Conservation (phyloP, 2,888 invertebrate genomes). For the Troides oblongomaculatus region DNA sequence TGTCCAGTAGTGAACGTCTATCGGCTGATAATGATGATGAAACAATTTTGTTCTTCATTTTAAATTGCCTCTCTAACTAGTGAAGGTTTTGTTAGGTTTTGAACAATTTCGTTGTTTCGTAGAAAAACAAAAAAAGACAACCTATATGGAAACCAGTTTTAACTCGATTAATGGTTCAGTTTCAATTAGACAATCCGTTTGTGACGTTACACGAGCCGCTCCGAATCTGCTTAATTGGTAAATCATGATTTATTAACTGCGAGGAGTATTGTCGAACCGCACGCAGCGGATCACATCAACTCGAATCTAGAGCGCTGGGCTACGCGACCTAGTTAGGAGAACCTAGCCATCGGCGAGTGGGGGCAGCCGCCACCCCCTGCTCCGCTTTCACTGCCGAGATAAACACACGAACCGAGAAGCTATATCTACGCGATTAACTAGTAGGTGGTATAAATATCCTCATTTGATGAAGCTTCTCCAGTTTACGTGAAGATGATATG, state of each 20-base stretch:
- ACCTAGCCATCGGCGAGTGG: not conserved
- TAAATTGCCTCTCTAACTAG: too few species aligned
- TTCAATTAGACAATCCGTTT: too few species aligned
- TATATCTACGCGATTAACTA: constrained; percentile 6
- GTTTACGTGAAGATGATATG: not conserved
- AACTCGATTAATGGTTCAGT: too few species aligned
- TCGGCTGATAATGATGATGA: too few species aligned
- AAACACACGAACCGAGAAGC: constrained; percentile 11
- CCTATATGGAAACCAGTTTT: too few species aligned
- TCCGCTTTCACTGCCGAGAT: constrained; percentile 8
- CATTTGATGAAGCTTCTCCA: too few species aligned
- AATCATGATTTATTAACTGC: constrained; percentile 45
- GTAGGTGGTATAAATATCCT: not conserved
- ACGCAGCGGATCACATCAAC: constrained; percentile 28
- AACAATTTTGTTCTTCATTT: too few species aligned
- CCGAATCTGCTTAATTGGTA: constrained; percentile 42
- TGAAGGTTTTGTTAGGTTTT: too few species aligned
- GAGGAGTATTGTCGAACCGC: constrained; percentile 30
- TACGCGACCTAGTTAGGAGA: constrained; percentile 20
- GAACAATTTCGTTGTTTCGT: too few species aligned
- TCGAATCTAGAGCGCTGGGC: constrained; percentile 21
- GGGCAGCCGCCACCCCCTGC: not conserved
- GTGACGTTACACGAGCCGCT: not conserved
- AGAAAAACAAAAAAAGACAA: too few species aligned
- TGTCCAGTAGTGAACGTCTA: too few species aligned